phyloP scores from a whole-genome alignment of 2,113 vertebrate genomes.

The Daphoenositta chrysoptera region DNA sequence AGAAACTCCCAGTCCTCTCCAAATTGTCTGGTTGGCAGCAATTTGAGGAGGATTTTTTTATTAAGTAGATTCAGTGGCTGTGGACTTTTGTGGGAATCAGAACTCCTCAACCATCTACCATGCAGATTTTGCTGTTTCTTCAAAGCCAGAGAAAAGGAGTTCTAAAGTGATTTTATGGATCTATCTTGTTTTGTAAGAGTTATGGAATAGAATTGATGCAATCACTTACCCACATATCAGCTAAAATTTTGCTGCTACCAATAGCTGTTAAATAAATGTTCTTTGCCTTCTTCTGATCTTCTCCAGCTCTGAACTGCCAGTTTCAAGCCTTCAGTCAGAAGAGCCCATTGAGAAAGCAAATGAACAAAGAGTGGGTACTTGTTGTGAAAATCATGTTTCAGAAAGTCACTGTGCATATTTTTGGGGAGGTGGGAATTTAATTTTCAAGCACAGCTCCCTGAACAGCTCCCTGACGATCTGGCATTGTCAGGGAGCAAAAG shows the following conservation, averaged over 20 bases:
- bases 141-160: not conserved
- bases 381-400: not conserved
- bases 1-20: not conserved
- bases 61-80: not conserved
- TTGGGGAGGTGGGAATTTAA: not conserved
- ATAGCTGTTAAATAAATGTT: not conserved
- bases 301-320: not conserved
- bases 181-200: not conserved
- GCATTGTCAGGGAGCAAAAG: not conserved
- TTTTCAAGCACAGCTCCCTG: not conserved
- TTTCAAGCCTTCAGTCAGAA: not conserved
- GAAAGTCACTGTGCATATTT: not conserved
- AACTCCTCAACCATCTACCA: not conserved
- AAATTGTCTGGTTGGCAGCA: accelerated
- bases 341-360: not conserved
- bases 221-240: not conserved
- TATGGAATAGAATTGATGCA: not conserved
- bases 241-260: not conserved
- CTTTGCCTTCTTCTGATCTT: not conserved
- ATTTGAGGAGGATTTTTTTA: not conserved
- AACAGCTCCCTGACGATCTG: not conserved
- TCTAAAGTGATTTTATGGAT: not conserved
- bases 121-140: not conserved
- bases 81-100: not conserved
- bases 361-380: not conserved